Conservation (phyloP, 1,140 invertebrate species). For the Whitmania pigra region DNA sequence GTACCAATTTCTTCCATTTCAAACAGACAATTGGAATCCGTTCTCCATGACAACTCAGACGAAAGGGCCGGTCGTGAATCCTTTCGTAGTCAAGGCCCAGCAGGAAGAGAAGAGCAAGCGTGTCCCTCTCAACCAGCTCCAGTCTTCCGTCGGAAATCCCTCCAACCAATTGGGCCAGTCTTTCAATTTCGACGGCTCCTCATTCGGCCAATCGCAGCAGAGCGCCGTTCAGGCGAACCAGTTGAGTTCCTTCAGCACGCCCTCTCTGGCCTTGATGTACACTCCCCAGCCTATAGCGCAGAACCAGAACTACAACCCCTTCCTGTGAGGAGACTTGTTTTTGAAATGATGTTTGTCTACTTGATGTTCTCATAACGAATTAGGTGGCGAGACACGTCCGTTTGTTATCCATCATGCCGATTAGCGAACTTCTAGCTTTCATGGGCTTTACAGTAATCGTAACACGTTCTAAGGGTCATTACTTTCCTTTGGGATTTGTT, state of each 20-base stretch:
- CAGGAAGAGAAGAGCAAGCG: slow-evolving; percentile 14
- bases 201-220: not conserved
- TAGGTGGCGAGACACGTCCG: too few relatives aligned
- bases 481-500: too few relatives aligned
- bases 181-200: not conserved
- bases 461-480: too few relatives aligned
- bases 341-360: too few relatives aligned
- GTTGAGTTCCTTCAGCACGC: not conserved
- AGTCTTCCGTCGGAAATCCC: not conserved
- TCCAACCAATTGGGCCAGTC: not conserved
- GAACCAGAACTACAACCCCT: slow-evolving; percentile 15
- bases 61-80: slow-evolving; percentile 6
- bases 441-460: too few relatives aligned
- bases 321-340: slow-evolving; percentile 7
- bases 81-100: slow-evolving; percentile 16
- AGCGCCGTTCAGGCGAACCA: not conserved
- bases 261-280: slow-evolving; percentile 11
- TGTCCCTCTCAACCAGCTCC: slow-evolving; percentile 16
- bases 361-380: too few relatives aligned
- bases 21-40: slow-evolving; percentile 6
- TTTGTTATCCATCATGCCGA: too few relatives aligned
- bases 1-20: too few relatives aligned
- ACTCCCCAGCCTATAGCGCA: slow-evolving; percentile 3
- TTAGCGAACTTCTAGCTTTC: too few relatives aligned
- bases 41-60: slow-evolving; percentile 6